Conservation (phyloP, 2,888 invertebrate genomes). For the Drosophila greeni region DNA sequence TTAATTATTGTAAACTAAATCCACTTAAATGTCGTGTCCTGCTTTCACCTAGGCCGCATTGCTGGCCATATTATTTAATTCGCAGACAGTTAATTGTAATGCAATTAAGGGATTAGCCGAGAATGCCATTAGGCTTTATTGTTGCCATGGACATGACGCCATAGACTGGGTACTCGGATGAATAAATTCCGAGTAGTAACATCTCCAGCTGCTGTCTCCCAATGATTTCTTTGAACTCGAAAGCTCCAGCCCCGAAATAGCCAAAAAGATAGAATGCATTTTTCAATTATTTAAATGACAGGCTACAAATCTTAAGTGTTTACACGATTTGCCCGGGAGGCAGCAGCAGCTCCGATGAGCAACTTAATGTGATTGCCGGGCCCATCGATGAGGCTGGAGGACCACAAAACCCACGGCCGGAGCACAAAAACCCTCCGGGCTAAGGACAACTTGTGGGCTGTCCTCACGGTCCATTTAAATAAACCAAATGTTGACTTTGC, state of each 20-base stretch:
- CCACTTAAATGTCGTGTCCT: slow-evolving; percentile 33
- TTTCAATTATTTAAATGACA: slow-evolving; percentile 70
- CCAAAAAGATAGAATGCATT: slow-evolving; percentile 44
- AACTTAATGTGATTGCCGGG: slow-evolving; percentile 64
- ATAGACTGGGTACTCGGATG: background rate
- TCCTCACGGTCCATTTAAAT: slow-evolving; percentile 46
- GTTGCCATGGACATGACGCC: slow-evolving; percentile 11
- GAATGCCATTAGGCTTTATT: slow-evolving; percentile 66
- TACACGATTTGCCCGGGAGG: slow-evolving; percentile 50
- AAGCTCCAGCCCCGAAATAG: slow-evolving; percentile 12
- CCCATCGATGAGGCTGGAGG: slow-evolving; percentile 24
- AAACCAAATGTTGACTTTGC: slow-evolving; percentile 45
- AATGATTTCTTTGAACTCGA: slow-evolving; percentile 1
- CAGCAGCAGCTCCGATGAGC: slow-evolving; percentile 40
- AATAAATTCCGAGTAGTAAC: slow-evolving; percentile 6
- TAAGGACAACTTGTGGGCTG: slow-evolving; percentile 47
- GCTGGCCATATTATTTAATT: slow-evolving; percentile 62
- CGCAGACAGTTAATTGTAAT: slow-evolving; percentile 67
- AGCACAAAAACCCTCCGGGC: slow-evolving; percentile 4
- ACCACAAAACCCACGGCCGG: slow-evolving; percentile 37
- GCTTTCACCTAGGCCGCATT: slow-evolving; percentile 36
- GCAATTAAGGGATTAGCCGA: slow-evolving; percentile 69
- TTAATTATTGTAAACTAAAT: background rate
- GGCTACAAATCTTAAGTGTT: slow-evolving; percentile 64
- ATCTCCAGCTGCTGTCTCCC: slow-evolving; percentile 9